A percentile compares a stretch with the other conserved stretches of the same genome.
Conservation (phyloP, 2,113 vertebrate species). For the Stigmatopora nigra region DNA sequence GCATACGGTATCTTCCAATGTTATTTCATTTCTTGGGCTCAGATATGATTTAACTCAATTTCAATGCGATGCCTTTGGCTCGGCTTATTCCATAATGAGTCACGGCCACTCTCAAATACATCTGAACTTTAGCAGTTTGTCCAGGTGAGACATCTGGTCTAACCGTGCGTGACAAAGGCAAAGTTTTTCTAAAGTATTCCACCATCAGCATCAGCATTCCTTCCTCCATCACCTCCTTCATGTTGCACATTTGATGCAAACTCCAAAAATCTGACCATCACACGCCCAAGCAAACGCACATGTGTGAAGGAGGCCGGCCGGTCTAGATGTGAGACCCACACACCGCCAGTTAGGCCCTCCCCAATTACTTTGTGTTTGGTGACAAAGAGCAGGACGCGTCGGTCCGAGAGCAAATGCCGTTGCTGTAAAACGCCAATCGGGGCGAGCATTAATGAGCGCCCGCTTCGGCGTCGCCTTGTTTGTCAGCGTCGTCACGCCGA, state of each 20-base stretch:
- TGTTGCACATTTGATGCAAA: slow-evolving; percentile 63
- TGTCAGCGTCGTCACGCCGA: neutral
- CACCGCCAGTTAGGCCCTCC: slow-evolving; percentile 53
- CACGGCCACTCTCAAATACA: neutral
- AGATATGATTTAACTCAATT: neutral
- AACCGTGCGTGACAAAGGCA: slow-evolving; percentile 51
- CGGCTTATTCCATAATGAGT: neutral
- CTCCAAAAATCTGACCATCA: slow-evolving; percentile 66
- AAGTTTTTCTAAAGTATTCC: slow-evolving; percentile 53
- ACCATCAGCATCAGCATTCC: slow-evolving; percentile 13
- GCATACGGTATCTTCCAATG: neutral
- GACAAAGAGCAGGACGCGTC: slow-evolving; percentile 73
- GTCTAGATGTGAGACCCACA: slow-evolving; percentile 56
- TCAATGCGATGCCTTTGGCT: neutral
- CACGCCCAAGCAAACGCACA: slow-evolving; percentile 63
- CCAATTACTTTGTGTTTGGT: slow-evolving; percentile 74
- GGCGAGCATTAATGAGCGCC: slow-evolving; percentile 55
- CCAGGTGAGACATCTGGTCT: slow-evolving; percentile 10
- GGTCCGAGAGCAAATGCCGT: slow-evolving; percentile 48
- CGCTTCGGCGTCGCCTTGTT: slow-evolving; percentile 4
- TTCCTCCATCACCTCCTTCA: slow-evolving; percentile 19
- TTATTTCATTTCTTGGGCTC: neutral
- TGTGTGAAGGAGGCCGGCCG: slow-evolving; percentile 62
- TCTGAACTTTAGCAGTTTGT: neutral
- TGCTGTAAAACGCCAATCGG: slow-evolving; percentile 62